phyloP scores from a whole-genome alignment of 2,113 vertebrate genomes.

The Myotis yumanensis region DNA sequence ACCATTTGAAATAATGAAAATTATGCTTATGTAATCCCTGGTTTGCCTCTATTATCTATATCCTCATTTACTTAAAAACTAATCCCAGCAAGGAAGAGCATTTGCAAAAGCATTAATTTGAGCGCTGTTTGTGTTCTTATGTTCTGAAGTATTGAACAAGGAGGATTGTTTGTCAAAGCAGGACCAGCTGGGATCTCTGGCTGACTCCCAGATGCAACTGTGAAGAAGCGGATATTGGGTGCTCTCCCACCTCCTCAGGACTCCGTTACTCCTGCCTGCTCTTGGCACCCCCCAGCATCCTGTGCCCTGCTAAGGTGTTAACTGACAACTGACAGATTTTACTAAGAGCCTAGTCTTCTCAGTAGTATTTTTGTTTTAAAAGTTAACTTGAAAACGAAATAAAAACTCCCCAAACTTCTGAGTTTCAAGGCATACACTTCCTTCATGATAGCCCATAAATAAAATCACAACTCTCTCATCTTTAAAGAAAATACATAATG shows the following conservation, averaged over 20 bases:
- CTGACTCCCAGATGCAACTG: slow-evolving; percentile 73
- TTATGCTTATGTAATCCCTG: neutral
- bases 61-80: slow-evolving; percentile 55
- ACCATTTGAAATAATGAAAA: slow-evolving; percentile 27
- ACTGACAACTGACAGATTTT: slow-evolving; percentile 79
- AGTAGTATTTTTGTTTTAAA: slow-evolving; percentile 70
- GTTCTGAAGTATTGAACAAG: slow-evolving; percentile 57
- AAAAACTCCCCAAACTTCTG: neutral
- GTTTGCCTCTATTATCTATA: slow-evolving; percentile 41
- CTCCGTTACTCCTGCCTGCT: slow-evolving; percentile 68
- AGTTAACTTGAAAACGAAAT: slow-evolving; percentile 57
- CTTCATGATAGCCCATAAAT: neutral
- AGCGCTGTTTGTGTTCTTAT: slow-evolving; percentile 64
- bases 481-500: slow-evolving; percentile 1
- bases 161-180: slow-evolving; percentile 72
- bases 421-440: slow-evolving; percentile 7
- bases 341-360: slow-evolving; percentile 65
- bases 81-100: slow-evolving; percentile 51
- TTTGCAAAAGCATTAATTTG: slow-evolving; percentile 54
- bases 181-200: slow-evolving; percentile 78
- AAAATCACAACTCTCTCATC: neutral
- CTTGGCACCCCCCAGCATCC: slow-evolving; percentile 70
- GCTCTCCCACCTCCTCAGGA: slow-evolving; percentile 73
- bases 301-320: slow-evolving; percentile 79
- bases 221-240: slow-evolving; percentile 73